phyloP scores from a whole-genome alignment of 1,140 invertebrate genomes.

The Homalodisca vitripennis region DNA sequence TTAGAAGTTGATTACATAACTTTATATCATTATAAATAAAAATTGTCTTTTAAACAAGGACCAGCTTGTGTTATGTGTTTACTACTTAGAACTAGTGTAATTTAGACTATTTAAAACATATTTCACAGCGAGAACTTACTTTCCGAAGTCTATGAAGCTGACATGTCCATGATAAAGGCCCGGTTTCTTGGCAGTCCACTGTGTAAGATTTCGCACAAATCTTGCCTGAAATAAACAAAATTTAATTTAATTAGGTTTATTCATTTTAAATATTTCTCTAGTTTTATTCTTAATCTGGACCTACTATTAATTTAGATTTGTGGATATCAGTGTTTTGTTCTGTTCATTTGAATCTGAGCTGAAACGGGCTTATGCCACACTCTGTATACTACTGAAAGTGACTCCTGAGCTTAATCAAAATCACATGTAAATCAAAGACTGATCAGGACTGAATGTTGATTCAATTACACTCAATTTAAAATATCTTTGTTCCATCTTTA shows the following conservation, averaged over 20 bases:
- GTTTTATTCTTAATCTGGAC: neutral
- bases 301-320: neutral
- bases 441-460: too few species aligned
- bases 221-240: constrained; percentile 59
- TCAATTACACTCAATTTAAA: too few species aligned
- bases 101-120: too few species aligned
- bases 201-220: constrained; percentile 88
- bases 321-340: neutral
- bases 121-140: too few species aligned
- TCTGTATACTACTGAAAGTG: neutral
- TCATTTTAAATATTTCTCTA: neutral
- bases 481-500: too few species aligned
- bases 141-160: constrained; percentile 92
- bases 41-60: too few species aligned
- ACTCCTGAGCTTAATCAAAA: neutral
- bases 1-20: too few species aligned
- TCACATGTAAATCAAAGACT: neutral
- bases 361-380: neutral
- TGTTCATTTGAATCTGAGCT: neutral
- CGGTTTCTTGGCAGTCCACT: constrained; percentile 86
- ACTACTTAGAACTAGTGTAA: too few species aligned
- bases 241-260: neutral
- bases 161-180: constrained; percentile 96
- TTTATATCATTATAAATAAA: too few species aligned
- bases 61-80: too few species aligned